Evolutionary conservation across 2,888 invertebrate genomes (phyloP).

Genomic region (Myopa tessellatipennis): DNA sequence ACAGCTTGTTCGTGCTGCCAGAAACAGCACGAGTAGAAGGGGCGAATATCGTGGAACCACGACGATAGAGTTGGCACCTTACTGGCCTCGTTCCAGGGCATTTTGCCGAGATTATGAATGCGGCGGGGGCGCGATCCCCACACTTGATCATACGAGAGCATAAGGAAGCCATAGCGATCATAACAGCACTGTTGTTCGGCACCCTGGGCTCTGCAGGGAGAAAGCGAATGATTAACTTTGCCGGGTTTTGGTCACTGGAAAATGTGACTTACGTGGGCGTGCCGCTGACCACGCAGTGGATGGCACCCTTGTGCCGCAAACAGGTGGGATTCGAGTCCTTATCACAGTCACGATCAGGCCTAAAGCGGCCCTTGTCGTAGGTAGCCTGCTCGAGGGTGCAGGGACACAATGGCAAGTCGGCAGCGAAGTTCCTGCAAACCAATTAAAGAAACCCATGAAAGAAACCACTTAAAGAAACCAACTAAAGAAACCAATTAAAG

Average conservation of each 20-base stretch:
- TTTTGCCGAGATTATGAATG: slow-evolving; percentile 89
- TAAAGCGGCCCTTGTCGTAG: slow-evolving; percentile 90
- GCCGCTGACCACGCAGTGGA: slow-evolving; percentile 93
- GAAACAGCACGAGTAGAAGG: slow-evolving; percentile 93
- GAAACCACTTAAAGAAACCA: slow-evolving; percentile 14
- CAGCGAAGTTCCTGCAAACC: slow-evolving; percentile 82
- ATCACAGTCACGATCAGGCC: slow-evolving; percentile 92
- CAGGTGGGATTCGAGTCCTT: slow-evolving; percentile 91
- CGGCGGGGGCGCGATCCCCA: slow-evolving; percentile 90
- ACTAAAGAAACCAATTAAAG: slow-evolving; percentile 13
- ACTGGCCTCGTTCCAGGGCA: slow-evolving; percentile 94
- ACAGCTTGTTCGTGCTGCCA: slow-evolving; percentile 95
- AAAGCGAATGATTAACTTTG: background rate
- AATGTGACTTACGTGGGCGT: slow-evolving; percentile 81
- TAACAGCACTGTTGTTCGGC: slow-evolving; percentile 98
- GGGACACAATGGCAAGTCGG: slow-evolving; percentile 87
- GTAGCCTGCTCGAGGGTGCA: slow-evolving; percentile 92
- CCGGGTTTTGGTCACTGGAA: background rate
- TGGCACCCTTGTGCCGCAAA: slow-evolving; percentile 87
- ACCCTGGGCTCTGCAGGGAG: slow-evolving; percentile 78
- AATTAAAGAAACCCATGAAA: background rate
- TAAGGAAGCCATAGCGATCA: slow-evolving; percentile 88
- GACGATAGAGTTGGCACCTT: slow-evolving; percentile 94
- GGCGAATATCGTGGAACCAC: slow-evolving; percentile 95
- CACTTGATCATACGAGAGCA: slow-evolving; percentile 95